Evolutionary conservation across 2,113 vertebrate genomes (phyloP).

Genomic region (Cinclus cinclus): DNA sequence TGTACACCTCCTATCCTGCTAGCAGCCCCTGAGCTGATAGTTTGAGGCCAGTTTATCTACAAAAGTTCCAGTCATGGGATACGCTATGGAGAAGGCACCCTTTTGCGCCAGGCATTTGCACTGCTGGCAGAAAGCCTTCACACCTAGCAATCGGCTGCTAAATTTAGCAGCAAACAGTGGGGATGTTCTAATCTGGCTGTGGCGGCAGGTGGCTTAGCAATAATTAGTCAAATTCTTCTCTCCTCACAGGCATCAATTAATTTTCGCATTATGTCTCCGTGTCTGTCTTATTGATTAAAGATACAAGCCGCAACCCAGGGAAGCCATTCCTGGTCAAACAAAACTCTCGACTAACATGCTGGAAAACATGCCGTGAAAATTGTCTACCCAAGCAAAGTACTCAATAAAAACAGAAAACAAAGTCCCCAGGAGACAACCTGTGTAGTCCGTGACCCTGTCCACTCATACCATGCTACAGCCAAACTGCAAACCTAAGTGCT

Average conservation of each 20-base stretch:
- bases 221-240: slow-evolving; percentile 5
- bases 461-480: neutral
- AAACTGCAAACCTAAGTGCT: neutral
- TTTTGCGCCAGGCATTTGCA: neutral
- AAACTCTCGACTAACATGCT: neutral
- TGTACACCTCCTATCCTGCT: neutral
- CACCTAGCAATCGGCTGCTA: neutral
- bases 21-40: neutral
- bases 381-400: neutral
- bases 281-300: neutral
- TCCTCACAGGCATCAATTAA: neutral
- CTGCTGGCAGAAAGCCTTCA: neutral
- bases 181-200: neutral
- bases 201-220: neutral
- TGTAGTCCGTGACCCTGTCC: neutral
- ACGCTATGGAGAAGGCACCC: neutral
- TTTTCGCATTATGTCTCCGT: neutral
- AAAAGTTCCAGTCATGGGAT: neutral
- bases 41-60: neutral
- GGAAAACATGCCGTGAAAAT: neutral
- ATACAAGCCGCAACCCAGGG: neutral
- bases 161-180: neutral
- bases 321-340: neutral
- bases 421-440: neutral
- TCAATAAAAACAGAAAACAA: neutral